Percentiles rank a stretch among this genome's conserved stretches.
phyloP scores from a whole-genome alignment of 2,888 invertebrate genomes.

The Agrochola lychnidis region DNA sequence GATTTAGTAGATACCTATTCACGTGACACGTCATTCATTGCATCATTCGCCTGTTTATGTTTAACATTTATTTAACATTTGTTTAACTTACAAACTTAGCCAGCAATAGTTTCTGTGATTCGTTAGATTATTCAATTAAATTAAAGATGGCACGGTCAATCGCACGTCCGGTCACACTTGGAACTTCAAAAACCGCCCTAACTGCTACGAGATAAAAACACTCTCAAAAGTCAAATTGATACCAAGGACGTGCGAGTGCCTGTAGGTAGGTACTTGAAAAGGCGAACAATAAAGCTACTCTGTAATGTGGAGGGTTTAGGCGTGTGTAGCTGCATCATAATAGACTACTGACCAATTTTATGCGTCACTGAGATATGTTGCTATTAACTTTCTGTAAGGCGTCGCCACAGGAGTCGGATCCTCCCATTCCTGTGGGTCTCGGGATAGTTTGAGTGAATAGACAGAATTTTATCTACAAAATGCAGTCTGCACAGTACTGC shows the following conservation, averaged over 20 bases:
- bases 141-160: background rate
- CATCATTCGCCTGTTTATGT: conserved; percentile 5
- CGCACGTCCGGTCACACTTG: background rate
- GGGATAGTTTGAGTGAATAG: background rate
- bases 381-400: conserved; percentile 9
- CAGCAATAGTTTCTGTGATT: background rate
- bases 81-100: background rate
- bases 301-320: background rate
- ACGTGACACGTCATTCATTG: conserved; percentile 18
- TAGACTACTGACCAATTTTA: background rate
- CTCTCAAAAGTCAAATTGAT: background rate
- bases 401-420: background rate
- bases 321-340: background rate
- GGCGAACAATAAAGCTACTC: background rate
- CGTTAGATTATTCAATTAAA: background rate
- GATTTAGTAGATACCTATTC: no score
- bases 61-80: no score
- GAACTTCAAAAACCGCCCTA: background rate
- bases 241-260: background rate
- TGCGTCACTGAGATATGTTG: background rate
- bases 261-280: background rate
- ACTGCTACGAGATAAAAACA: background rate
- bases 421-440: no score
- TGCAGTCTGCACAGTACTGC: background rate
- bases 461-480: background rate